A percentile compares a stretch with the other conserved stretches of the same genome.
Evolutionary conservation across 1,140 invertebrate species (phyloP).

Genomic region (Nephila pilipes): DNA sequence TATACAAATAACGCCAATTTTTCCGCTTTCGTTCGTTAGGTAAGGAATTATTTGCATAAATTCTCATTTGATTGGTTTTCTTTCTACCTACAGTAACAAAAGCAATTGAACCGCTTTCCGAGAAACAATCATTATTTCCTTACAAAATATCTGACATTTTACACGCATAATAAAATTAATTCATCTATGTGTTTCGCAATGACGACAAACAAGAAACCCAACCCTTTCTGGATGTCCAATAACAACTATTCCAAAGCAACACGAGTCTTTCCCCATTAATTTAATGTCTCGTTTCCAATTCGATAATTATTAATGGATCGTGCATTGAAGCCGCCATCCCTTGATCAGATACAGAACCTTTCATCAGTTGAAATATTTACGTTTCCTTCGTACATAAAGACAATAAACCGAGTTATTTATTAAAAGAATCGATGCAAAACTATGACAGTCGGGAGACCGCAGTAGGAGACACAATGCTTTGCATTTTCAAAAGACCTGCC

Average conservation of each 20-base stretch:
- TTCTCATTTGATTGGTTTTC: background rate
- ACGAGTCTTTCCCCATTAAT: slow-evolving; percentile 3
- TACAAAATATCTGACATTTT: background rate
- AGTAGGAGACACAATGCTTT: background rate
- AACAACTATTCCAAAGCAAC: too few species aligned
- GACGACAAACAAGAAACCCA: background rate
- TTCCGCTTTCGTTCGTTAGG: too few species aligned
- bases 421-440: slow-evolving; percentile 46
- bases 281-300: slow-evolving; percentile 14
- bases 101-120: background rate
- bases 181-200: background rate
- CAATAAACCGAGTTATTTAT: slow-evolving; percentile 48
- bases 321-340: background rate
- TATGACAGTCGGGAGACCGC: background rate
- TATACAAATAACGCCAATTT: too few species aligned
- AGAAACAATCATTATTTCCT: background rate
- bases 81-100: background rate
- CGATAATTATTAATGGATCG: slow-evolving; percentile 31
- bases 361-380: slow-evolving; percentile 31
- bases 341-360: background rate
- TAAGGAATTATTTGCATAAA: too few species aligned
- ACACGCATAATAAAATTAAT: background rate
- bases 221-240: background rate
- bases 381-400: slow-evolving; percentile 8
- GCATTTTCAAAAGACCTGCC: slow-evolving; percentile 28